Base-by-base conservation (phyloP, 30 jellyfish, hydroid and myxozoan genomes). In the Nemopilema nomurai region DNA sequence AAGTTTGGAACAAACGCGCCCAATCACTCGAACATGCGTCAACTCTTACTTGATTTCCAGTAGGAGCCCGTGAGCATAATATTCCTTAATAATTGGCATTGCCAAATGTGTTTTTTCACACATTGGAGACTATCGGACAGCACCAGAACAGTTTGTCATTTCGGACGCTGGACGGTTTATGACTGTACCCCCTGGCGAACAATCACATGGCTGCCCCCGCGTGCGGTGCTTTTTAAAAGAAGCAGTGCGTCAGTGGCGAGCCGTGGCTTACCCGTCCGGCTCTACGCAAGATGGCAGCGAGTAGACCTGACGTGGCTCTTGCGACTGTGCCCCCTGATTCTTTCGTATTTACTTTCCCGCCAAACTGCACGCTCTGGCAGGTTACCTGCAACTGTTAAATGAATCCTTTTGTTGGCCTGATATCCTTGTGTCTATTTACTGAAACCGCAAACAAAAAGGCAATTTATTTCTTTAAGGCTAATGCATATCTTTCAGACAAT, bases 391-490 rank as follows among this genome's bases (percentile, higher is more conserved):
- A 79, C 89, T 17, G 89, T 79, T 66, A 41, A 79, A 79, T 64
- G 51, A 53, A 64, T 67, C 74, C 89, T 67, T 52, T 79, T 79
- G 81, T 79, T 64, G 62, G 73, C 30, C 16, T 18, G 89, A 64
- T 67, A 66, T 49, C 81, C 81, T 22, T 28, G 79, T 29, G 81
- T 66, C 81, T 79, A 79, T 79, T 64, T 79, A 67, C 89, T 16
- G 0, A 64, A 68, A 79, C 89, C 89, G 74, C 89, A 79, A 79
- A 79, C 89, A 79, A 64, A 79, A 67, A 79, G 76, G 89, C 89
- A 79, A 49, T 79, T 62, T 68, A 63, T 79, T 79, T 65, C 81
- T 22, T 51, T 67, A 19, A 8, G 63, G 81, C 81, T 79, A 18
- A 79, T 79, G 89, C 81, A 67, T 41, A 41, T 64, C 25, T 16